Base-by-base conservation (phyloP, 2,113 vertebrate genomes). In the Ovis canadensis region DNA sequence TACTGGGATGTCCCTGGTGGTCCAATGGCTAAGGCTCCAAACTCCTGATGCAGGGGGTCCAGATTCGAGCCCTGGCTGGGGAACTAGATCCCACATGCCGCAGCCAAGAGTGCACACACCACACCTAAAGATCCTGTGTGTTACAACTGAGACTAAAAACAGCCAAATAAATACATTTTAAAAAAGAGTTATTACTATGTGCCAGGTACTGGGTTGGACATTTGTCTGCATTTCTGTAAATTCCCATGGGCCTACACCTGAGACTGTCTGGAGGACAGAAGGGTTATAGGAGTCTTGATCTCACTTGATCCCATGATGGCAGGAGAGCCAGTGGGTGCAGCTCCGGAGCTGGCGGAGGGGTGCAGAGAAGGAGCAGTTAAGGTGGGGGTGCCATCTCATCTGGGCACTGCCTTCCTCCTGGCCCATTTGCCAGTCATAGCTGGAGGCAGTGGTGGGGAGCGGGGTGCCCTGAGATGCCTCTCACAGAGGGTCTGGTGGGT, bases 301-400 rank as follows among this genome's bases (percentile, higher is more conserved):
- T 77, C 25, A 48, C 80, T 16, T 55, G 45, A 29, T 31, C 52
- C 50, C 29, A 23, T 0, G 6, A 29, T 0, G 5, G 45, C 15
- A 21, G 54, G 11, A 33, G 13, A 16, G 62, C 50, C 40, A n/a
- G 59, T 9, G 29, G 78, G 19, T 6, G 54, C 13, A 7, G 67
- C n/a, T 77, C 43, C 6, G 0, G 89, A 96, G 64, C 52, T 3
- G 23, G 14, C 1, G 1, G 11, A 16, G 55, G 40, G 45, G 43
- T 1, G 2, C 11, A 7, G 45, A 16, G 23, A 9, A 10, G 64
- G n/a, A 50, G 25, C 2, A 14, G 2, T 9, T 36, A 12, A 4
- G 16, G n/a, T 3, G 16, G 11, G 1, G 0, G 11, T 29, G 7
- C 1, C 0, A 21, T 33, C 36, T 45, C 57, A 6, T 36, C 83